phyloP scores from a whole-genome alignment of 2,888 invertebrate species.

The Nymphalis c-album region DNA sequence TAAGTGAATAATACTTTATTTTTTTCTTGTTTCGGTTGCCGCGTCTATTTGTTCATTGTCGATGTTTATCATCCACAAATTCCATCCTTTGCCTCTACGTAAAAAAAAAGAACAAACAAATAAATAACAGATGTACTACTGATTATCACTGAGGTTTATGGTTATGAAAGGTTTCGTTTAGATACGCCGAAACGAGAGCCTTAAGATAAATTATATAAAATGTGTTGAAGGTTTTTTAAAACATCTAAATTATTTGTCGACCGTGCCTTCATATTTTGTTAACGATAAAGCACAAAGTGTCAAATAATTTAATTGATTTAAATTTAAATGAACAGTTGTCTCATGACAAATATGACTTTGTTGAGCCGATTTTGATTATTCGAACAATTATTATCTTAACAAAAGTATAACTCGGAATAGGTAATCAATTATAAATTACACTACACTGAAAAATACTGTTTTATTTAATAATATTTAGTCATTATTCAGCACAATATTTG shows the following conservation, averaged over 20 bases:
- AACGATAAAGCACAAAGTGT: too few relatives aligned
- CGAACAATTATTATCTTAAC: too few relatives aligned
- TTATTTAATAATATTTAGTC: too few relatives aligned
- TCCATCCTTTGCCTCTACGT: background rate
- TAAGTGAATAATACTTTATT: conserved; percentile 48
- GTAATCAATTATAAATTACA: too few relatives aligned
- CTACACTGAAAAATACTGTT: too few relatives aligned
- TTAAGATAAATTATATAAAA: background rate
- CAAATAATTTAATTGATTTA: too few relatives aligned
- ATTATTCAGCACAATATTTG: too few relatives aligned
- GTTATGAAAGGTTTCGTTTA: background rate
- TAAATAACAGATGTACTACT: background rate
- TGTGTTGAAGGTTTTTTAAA: background rate
- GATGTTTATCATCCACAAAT: conserved; percentile 33
- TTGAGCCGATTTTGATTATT: too few relatives aligned
- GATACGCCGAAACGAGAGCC: too few relatives aligned
- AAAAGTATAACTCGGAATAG: too few relatives aligned
- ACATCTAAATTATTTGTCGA: background rate
- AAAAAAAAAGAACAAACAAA: background rate
- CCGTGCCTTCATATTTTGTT: background rate
- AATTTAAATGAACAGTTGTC: too few relatives aligned
- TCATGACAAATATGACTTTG: too few relatives aligned
- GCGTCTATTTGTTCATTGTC: conserved; percentile 34
- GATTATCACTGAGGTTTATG: conserved; percentile 1
- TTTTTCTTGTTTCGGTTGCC: conserved; percentile 42